phyloP scores from a whole-genome alignment of 2,113 vertebrate genomes.

The Daphoenositta chrysoptera region DNA sequence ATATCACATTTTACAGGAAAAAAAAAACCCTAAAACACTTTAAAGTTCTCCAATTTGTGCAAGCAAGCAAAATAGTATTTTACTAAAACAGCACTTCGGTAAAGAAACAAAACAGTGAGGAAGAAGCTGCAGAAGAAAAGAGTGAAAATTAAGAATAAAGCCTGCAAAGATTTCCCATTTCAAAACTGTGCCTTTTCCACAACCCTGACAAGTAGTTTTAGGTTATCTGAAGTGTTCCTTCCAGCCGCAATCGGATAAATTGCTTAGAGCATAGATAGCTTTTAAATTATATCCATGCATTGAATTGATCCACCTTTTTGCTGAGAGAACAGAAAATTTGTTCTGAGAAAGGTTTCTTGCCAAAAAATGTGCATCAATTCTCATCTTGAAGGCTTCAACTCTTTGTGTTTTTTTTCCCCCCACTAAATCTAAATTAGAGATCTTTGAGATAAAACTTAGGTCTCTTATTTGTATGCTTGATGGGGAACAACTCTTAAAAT shows the following conservation, averaged over 20 bases:
- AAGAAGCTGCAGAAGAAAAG: neutral
- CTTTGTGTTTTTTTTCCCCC: neutral
- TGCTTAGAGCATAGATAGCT: neutral
- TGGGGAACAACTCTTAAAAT: neutral
- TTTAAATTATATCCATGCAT: constrained; percentile 1
- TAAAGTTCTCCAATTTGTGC: neutral
- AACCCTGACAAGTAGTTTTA: neutral
- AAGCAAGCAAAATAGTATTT: neutral
- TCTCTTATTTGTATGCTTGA: neutral
- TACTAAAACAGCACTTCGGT: neutral
- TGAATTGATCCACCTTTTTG: constrained; percentile 3
- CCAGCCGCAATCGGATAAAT: neutral
- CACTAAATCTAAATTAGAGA: neutral
- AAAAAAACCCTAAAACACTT: neutral
- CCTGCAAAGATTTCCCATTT: neutral
- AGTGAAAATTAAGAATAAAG: neutral
- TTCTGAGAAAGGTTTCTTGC: neutral
- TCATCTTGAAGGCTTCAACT: neutral
- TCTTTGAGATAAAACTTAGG: neutral
- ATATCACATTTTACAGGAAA: neutral
- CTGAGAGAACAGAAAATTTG: constrained; percentile 2
- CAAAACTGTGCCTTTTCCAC: neutral
- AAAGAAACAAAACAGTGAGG: neutral
- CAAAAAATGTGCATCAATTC: neutral
- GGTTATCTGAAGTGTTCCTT: neutral